Evolutionary conservation across 2,888 invertebrate genomes (phyloP), one percentile per base, ranked within the genome.

Genomic region (Rhyacophila evoluta): DNA sequence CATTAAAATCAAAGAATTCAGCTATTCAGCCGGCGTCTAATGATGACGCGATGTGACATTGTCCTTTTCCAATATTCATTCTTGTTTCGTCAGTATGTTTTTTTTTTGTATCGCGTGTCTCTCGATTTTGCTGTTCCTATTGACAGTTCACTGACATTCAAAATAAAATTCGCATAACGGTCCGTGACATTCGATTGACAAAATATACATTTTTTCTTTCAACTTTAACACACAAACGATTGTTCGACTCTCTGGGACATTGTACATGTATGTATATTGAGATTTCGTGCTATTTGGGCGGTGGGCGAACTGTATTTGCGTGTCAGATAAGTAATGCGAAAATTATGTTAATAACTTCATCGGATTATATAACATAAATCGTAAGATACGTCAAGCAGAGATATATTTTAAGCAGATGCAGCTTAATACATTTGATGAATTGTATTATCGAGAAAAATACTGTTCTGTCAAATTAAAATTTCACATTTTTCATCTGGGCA

Each of bases 111-210:
- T 19, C 55, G 15, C 55, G 55, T 19, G 55, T 55, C 15, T 55
- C 25, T 15, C 25, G 25, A 55, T 19, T 41, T n/a, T 8, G 25
- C 15, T 55, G 55, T 55, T 55, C 19, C 55, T 19, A 19, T 19
- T 55, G 55, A 28, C 41, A 74, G 74, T 41, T 74, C 74, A 74
- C 41, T 41, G 74, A 74, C 74, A 74, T 41, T 37, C 41, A 28
- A 41, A 73, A 74, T 28, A 28, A 74, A 39, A 39, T 28, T 55
- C 74, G 12, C 28, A 55, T 74, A 74, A 74, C 74, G 74, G 74
- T 72, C 38, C 37, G 29, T 29, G 33, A 70, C 70, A 29, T 33
- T 70, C 70, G 36, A 37, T 72, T 37, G 72, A 37, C 27, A 55
- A 55, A 55, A 55, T 55, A 25, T 55, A 55, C 55, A 55, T 55